Percentiles rank a stretch among this genome's conserved stretches.
phyloP scores from a whole-genome alignment of 2,888 invertebrate genomes.

The Plagodis dolabraria region DNA sequence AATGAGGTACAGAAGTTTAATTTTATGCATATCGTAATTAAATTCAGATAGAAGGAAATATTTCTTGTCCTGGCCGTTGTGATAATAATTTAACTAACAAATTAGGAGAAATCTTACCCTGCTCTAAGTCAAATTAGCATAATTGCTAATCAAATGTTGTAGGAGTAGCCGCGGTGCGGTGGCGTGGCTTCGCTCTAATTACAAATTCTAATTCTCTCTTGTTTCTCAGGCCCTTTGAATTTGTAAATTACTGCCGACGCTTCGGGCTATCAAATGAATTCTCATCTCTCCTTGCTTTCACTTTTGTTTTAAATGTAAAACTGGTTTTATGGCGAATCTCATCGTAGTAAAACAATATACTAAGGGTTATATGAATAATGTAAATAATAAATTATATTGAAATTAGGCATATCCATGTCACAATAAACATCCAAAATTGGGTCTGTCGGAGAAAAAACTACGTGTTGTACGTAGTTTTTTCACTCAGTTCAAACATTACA shows the following conservation, averaged over 20 bases:
- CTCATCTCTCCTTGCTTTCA: slow-evolving; percentile 33
- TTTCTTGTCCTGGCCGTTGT: slow-evolving; percentile 59
- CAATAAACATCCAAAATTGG: no score
- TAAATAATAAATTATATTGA: no score
- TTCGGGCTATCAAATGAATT: slow-evolving; percentile 72
- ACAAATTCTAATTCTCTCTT: slow-evolving; percentile 84
- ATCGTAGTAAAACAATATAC: no score
- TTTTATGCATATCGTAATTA: slow-evolving; percentile 38
- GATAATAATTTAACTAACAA: slow-evolving; percentile 82
- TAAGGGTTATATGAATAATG: no score
- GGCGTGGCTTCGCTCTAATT: slow-evolving; percentile 76
- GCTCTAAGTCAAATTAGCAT: slow-evolving; percentile 83
- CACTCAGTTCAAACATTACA: no score
- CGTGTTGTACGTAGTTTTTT: no score
- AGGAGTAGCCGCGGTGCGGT: slow-evolving; percentile 71
- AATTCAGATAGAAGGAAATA: slow-evolving; percentile 47
- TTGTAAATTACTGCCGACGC: slow-evolving; percentile 77
- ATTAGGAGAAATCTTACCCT: slow-evolving; percentile 82
- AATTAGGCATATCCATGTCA: no score
- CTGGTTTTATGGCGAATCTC: no score
- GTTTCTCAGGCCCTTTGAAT: slow-evolving; percentile 82
- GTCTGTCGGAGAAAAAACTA: no score
- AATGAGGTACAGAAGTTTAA: slow-evolving; percentile 11
- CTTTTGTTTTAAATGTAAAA: slow-evolving; percentile 3
- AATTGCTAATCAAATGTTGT: slow-evolving; percentile 84